Base-by-base conservation (phyloP, 2,888 invertebrate genomes). In the Beris chalybata region DNA sequence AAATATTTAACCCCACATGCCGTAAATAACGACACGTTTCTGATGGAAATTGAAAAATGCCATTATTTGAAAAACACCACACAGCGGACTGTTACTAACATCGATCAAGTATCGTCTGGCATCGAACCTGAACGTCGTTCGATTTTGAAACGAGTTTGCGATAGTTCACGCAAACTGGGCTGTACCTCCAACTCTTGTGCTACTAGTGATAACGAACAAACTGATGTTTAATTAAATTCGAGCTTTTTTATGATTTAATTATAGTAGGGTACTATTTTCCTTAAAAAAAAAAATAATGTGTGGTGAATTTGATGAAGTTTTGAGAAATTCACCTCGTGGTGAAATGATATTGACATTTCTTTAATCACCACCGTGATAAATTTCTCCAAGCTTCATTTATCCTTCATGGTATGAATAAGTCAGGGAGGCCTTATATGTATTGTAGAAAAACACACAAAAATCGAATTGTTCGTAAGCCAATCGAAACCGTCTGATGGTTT, bases 111-210 rank as follows among this genome's bases (percentile, higher is more conserved):
- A 15, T 29, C 13, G 32, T 30, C 12, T 50, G 15, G 11, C 38
- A 45, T 75, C 52, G 73, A 72, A 63, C 72, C 74, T 56, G 73
- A 73, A 63, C 73, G 72, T 54, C 71, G 71, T 32, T 74, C 73
- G 45, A 73, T 81, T 38, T 75, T 80, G 68, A 76, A 81, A 69
- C 75, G 78, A 71, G 75, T 81, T 70, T 79, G 80, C 70, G 77
- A 80, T 70, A 74, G 76, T 72, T 78, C 80, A n/a, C 76, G 75
- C 69, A 79, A 77, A 67, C 71, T 78, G 71, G 71, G 74, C 68
- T 74, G 75, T 71, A 72, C 74, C 53, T 67, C 74, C 13, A 77
- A 79, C 67, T 74, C 80, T 50, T 81, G 79, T 69, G 71, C 75
- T 31, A 72, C 73, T 71, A 71, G 75, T 38, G 73, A 74, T 44